These are phyloP conservation scores for Malurus alboscapulatus DNA, from an alignment of 2,113 vertebrate species.

Conservation along the genomic window DNA sequence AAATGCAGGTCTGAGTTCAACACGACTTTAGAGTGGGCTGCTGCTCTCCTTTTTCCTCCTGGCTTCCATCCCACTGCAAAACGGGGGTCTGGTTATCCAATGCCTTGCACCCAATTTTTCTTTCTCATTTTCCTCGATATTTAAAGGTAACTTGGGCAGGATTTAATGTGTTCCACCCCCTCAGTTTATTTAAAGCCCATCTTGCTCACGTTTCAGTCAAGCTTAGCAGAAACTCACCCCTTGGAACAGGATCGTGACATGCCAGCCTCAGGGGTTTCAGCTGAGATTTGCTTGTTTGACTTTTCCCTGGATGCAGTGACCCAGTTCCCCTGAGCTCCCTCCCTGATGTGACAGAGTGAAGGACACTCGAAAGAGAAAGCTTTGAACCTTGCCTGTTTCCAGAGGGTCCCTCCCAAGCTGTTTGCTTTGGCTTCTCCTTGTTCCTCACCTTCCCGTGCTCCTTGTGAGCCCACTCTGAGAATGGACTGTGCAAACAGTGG, in stretches of 20 bases:
- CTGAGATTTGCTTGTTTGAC: not conserved
- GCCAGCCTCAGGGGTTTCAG: not conserved
- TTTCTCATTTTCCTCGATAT: not conserved
- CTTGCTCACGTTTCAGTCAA: not conserved
- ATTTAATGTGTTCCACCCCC: not conserved
- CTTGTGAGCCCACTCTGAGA: not conserved
- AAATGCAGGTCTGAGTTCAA: not conserved
- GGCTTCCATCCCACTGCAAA: not conserved
- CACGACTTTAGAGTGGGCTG: not conserved
- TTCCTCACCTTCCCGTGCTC: not conserved
- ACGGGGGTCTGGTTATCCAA: not conserved
- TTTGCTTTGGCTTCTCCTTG: conserved; percentile 2
- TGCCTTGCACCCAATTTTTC: not conserved
- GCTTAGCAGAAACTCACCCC: not conserved
- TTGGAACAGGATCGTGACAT: not conserved
- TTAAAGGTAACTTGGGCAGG: not conserved
- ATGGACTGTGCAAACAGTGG: not conserved
- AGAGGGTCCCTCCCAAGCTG: not conserved
- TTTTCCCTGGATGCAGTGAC: not conserved
- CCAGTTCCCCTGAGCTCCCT: not conserved
- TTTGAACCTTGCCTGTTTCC: not conserved
- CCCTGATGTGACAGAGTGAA: not conserved
- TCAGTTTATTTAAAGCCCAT: not conserved
- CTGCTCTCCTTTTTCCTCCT: not conserved
- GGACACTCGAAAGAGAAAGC: not conserved